Evolutionary conservation across 2,888 invertebrate genomes (phyloP), one percentile per base, ranked within the genome.

Genomic region (Melanophora roralis): DNA sequence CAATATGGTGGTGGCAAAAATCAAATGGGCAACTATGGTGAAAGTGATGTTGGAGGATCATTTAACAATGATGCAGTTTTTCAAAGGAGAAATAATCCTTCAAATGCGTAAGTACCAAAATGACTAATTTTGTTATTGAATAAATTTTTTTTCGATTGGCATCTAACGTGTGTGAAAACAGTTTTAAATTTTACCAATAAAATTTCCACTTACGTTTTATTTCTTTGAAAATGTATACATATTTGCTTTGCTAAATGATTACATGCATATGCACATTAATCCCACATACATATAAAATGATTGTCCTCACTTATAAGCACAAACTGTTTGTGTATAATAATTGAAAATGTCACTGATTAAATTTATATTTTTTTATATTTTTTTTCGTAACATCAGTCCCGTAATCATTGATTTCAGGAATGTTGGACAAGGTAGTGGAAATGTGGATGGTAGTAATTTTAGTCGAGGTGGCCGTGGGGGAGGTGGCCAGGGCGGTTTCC

Each of bases 61-160:
- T 78, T 6, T 9, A 53, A 16, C 2, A 74, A 81, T 47, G 78
- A 78, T 21, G 90, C 90, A 78, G 91, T 92, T 91, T 92, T 90
- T 86, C 91, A 91, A 86, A 87, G 92, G 74, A 89, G 92, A 80
- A 77, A 47, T 21, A 83, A 82, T 19, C 74, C 62, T 36, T 43
- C 79, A 32, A 82, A 82, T 49, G 77, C 79, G 84, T 84, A 64
- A 84, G 84, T 84, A 71, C 19, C n/a, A 36, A 55, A 14, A 62
- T 27, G 32, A 6, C 43, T 14, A 43, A 43, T 6, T 27, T 27
- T 27, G 3, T 27, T 27, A 6, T 27, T 27, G 3, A 27, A 27
- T n/a, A n/a, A n/a, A n/a, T n/a, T n/a, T n/a, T n/a, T n/a, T n/a
- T n/a, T n/a, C n/a, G n/a, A n/a, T n/a, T n/a, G n/a, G n/a, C n/a